Percentiles rank a stretch among this genome's conserved stretches.
Conservation (phyloP, 2,888 invertebrate species). For the Taenaris catops region DNA sequence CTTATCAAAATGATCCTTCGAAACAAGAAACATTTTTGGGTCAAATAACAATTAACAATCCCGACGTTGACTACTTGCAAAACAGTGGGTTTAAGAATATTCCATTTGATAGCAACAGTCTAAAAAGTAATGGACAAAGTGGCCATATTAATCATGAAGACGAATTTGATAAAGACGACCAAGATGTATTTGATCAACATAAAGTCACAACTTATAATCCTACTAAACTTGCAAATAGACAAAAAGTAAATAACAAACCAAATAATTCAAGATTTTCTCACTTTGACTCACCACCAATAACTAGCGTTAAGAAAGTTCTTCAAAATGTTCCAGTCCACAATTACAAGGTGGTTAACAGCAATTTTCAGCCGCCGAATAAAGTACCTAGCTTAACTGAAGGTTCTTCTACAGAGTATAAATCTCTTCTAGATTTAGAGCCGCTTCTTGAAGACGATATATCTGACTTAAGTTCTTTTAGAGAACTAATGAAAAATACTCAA, state of each 20-base stretch:
- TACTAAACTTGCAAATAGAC: slow-evolving; percentile 52
- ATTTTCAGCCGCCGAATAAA: slow-evolving; percentile 36
- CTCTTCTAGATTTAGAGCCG: slow-evolving; percentile 76
- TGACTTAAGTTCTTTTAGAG: slow-evolving; percentile 66
- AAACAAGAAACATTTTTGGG: slow-evolving; percentile 82
- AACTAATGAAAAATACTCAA: slow-evolving; percentile 66
- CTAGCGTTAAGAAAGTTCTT: slow-evolving; percentile 30
- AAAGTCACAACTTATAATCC: slow-evolving; percentile 73
- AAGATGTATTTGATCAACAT: slow-evolving; percentile 63
- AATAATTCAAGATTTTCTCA: slow-evolving; percentile 45
- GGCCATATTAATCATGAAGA: slow-evolving; percentile 62
- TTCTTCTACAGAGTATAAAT: slow-evolving; percentile 68
- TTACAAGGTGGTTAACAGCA: slow-evolving; percentile 35
- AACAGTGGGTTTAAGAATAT: slow-evolving; percentile 66
- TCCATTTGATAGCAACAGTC: slow-evolving; percentile 70
- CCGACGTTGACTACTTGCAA: slow-evolving; percentile 71
- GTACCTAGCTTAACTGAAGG: slow-evolving; percentile 40
- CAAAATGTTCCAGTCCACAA: slow-evolving; percentile 33
- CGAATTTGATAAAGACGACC: slow-evolving; percentile 59
- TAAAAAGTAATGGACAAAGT: slow-evolving; percentile 64
- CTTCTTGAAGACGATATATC: slow-evolving; percentile 80
- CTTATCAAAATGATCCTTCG: slow-evolving; percentile 79
- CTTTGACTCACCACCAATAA: slow-evolving; percentile 35
- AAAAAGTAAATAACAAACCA: slow-evolving; percentile 58
- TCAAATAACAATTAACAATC: slow-evolving; percentile 81